Conservation (phyloP, 2,113 vertebrate species). For the Otus sunia region DNA sequence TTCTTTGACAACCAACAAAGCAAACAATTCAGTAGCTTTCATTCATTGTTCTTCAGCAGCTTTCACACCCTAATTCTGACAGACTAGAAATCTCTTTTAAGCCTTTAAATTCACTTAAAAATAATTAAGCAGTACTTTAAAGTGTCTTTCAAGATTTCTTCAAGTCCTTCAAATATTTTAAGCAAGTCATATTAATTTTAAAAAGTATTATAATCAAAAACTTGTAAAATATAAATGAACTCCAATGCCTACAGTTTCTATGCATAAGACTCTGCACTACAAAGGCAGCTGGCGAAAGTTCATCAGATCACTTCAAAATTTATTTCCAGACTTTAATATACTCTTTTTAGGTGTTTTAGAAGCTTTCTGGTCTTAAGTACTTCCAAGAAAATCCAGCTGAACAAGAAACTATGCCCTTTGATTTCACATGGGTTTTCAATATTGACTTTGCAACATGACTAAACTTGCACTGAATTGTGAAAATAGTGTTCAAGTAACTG, state of each 20-base stretch:
- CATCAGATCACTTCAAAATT: neutral
- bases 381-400: neutral
- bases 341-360: neutral
- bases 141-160: neutral
- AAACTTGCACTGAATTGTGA: neutral
- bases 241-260: neutral
- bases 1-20: neutral
- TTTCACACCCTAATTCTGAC: neutral
- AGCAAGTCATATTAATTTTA: neutral
- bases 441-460: neutral
- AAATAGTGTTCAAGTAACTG: neutral
- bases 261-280: neutral
- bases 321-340: neutral
- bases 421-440: neutral
- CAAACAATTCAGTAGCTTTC: neutral
- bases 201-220: neutral
- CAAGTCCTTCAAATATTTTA: neutral
- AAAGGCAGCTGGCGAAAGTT: neutral
- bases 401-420: neutral
- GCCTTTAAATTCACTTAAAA: neutral
- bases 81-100: neutral
- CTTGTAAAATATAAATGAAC: neutral
- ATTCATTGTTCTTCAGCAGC: neutral
- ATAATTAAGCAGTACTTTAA: neutral
- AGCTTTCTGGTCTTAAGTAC: neutral